Conservation (phyloP, 2,888 invertebrate genomes). For the Meloe dianella region DNA sequence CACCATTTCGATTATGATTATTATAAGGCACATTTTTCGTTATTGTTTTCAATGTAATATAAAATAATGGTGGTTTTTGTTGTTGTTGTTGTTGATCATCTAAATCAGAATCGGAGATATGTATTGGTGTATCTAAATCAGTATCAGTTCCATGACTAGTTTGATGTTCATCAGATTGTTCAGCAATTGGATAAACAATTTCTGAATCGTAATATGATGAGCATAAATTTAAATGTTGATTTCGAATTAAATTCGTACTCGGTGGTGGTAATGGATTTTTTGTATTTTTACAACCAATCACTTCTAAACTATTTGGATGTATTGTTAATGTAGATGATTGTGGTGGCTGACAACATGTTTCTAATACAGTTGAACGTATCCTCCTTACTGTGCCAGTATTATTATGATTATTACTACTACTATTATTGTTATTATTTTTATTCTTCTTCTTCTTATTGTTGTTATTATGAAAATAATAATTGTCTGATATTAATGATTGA, state of each 20-base stretch:
- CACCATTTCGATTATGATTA: slow-evolving; percentile 38
- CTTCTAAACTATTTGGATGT: slow-evolving; percentile 82
- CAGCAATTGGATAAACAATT: slow-evolving; percentile 83
- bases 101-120: slow-evolving; percentile 70
- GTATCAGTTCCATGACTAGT: slow-evolving; percentile 69
- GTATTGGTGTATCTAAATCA: slow-evolving; percentile 64
- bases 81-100: slow-evolving; percentile 69
- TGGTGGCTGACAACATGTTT: slow-evolving; percentile 71
- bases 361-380: slow-evolving; percentile 74
- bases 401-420: slow-evolving; percentile 14
- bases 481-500: slow-evolving; percentile 53
- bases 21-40: slow-evolving; percentile 46
- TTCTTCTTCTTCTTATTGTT: too few species aligned
- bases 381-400: slow-evolving; percentile 65
- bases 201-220: slow-evolving; percentile 68
- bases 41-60: slow-evolving; percentile 46
- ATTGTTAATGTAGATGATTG: slow-evolving; percentile 73
- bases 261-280: slow-evolving; percentile 76
- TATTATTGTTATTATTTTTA: not conserved
- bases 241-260: slow-evolving; percentile 72
- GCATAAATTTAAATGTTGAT: slow-evolving; percentile 73
- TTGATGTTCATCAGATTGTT: slow-evolving; percentile 81
- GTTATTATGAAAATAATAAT: slow-evolving; percentile 54
- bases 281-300: slow-evolving; percentile 67
- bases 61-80: slow-evolving; percentile 72